These are phyloP conservation scores for Polypterus bichir DNA, from an alignment of 2,113 vertebrate genomes.

Conservation along the genomic window DNA sequence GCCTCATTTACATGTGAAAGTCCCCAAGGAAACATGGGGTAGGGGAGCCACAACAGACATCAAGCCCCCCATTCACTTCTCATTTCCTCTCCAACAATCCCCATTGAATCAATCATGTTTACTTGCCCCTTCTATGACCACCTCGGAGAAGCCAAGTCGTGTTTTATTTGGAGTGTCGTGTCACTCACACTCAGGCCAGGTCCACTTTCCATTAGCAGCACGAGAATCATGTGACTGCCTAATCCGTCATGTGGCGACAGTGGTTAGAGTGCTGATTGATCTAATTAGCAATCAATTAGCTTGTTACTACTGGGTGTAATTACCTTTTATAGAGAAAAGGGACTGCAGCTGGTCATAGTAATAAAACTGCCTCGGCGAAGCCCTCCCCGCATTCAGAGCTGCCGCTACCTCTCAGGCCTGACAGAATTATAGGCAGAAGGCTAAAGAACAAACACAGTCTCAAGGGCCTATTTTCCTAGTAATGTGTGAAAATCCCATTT, in stretches of 20 bases:
- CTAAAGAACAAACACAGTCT: constrained; percentile 61
- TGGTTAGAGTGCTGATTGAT: constrained; percentile 88
- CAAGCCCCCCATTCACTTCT: constrained; percentile 68
- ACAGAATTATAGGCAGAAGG: constrained; percentile 51
- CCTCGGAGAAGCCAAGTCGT: constrained; percentile 61
- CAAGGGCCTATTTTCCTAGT: constrained; percentile 51
- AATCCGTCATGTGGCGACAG: constrained; percentile 90
- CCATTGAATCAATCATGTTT: constrained; percentile 75
- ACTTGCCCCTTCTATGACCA: constrained; percentile 59
- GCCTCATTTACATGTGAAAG: constrained; percentile 91
- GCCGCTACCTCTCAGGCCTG: constrained; percentile 41
- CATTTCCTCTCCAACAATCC: constrained; percentile 75
- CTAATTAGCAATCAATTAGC: constrained; percentile 99
- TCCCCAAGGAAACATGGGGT: constrained; percentile 65
- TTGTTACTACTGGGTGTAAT: constrained; percentile 99
- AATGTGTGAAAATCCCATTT: constrained; percentile 62
- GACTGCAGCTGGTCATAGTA: constrained; percentile 90
- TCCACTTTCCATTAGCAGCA: constrained; percentile 68
- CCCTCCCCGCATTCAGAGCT: constrained; percentile 38
- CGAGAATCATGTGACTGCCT: constrained; percentile 55
- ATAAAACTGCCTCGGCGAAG: constrained; percentile 68
- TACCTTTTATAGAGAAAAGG: constrained; percentile 93
- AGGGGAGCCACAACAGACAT: constrained; percentile 57
- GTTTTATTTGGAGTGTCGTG: constrained; percentile 60
- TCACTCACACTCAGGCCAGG: constrained; percentile 65